These are phyloP conservation scores for Drosophila lini DNA, from an alignment of 1,140 invertebrate species.

Conservation along the genomic window DNA sequence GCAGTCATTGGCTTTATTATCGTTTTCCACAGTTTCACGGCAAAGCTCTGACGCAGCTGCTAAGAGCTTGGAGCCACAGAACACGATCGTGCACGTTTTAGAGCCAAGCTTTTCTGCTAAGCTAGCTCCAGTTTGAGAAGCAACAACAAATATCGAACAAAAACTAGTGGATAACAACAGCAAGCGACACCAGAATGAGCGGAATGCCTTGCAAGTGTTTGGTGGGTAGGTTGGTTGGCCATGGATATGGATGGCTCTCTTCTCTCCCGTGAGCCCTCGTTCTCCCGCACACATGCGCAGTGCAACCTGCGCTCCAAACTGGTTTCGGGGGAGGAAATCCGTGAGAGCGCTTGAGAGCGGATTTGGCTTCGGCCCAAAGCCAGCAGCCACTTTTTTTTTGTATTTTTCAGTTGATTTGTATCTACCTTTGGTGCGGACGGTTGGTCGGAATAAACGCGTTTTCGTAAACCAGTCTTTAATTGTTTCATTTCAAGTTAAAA, in stretches of 20 bases:
- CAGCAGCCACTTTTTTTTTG: constrained; percentile 65
- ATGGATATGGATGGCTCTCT: constrained; percentile 54
- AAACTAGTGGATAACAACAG: constrained; percentile 10
- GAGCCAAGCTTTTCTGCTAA: constrained; percentile 16
- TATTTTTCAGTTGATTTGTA: constrained; percentile 74
- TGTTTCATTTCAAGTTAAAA: constrained; percentile 47
- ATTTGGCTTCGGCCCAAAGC: constrained; percentile 52
- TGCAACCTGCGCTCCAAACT: constrained; percentile 76
- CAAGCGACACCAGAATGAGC: constrained; percentile 7
- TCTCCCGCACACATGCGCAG: constrained; percentile 60
- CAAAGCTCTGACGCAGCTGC: constrained; percentile 21
- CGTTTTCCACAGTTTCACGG: neutral
- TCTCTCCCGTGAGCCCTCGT: constrained; percentile 7
- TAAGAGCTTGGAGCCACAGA: constrained; percentile 1
- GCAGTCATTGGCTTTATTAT: neutral
- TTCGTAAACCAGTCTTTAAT: constrained; percentile 75
- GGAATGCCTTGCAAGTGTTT: constrained; percentile 37
- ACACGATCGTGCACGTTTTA: constrained; percentile 30
- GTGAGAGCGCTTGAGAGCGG: constrained; percentile 19
- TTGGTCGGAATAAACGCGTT: constrained; percentile 67
- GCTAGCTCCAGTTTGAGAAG: constrained; percentile 16
- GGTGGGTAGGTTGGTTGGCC: constrained; percentile 57
- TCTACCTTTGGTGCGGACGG: constrained; percentile 82
- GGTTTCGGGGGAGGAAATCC: constrained; percentile 79
- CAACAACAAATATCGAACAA: constrained; percentile 1